Evolutionary conservation across 2,888 invertebrate species (phyloP), one percentile per base, ranked within the genome.

Genomic region (Spatulosminthurus flaviceps): DNA sequence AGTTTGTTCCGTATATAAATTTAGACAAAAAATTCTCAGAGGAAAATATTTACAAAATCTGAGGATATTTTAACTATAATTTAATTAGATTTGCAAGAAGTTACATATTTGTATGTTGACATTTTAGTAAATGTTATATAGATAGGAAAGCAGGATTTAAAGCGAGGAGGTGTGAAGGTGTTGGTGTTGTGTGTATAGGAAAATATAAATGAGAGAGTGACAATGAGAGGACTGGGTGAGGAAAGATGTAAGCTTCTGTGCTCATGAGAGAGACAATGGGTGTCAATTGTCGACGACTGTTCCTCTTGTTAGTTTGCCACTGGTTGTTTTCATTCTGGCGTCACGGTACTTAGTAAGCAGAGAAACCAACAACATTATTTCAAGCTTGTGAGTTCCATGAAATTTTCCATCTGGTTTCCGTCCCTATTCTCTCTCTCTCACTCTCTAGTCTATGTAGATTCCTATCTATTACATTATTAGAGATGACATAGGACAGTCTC

Each of bases 301-400:
- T 34, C 70, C 51, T 73, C 26, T 69, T 76, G 67, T 76, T 69
- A 76, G 43, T 69, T 72, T 72, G 77, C 70, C 72, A 78, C 78
- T 72, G 70, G 70, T 78, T 79, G 79, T 79, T 79, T 79, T 74
- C 75, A 67, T 75, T 75, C 70, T 79, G 79, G 75, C 79, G 79
- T 79, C 79, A 75, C 61, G 24, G 67, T 75, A 79, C 79, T 79
- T 79, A 69, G 69, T 34, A 28, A 70, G 64, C 21, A 74, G 34
- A 26, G 72, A 72, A 78, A 61, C 78, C 71, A 78, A 78, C 78
- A 78, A 78, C 78, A 72, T 78, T 78, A 78, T 78, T 78, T 78
- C 78, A 64, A 78, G 66, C 78, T 72, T 26, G 75, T 67, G 60
- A 64, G 72, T 78, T 78, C 72, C 78, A 61, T 78, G 78, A 78